Evolutionary conservation across 2,797 vertebrate species (phyloP), one percentile per base, ranked within the genome.

Genomic region (Pseudotriccus pelzelni): DNA sequence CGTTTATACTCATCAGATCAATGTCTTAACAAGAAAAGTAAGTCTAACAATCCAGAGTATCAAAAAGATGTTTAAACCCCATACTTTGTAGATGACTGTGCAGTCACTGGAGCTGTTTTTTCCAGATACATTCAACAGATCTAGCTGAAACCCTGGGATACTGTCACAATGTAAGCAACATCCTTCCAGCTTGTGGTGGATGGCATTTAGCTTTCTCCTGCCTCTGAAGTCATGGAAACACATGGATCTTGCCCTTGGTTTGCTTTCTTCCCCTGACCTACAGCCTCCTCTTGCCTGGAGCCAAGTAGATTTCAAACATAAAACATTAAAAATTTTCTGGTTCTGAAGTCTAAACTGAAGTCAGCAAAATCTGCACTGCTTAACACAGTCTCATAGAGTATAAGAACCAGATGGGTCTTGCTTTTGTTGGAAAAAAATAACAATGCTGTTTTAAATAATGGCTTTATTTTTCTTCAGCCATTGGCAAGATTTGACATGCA

Each of bases 371-470:
- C 49, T 72, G 41, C 32, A 20, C 16, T 83, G 14, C 27, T 89
- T 82, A 77, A 64, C 24, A 18, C 4, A 6, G 15, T 70, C 41
- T 86, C 37, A 66, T 74, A 56, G 21, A 58, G 27, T 50, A 0
- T 14, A 39, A 82, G 70, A 87, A 86, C 24, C 36, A 75, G 58
- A 93, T 50, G 58, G 25, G 8, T 70, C 68, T 85, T 80, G 73
- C 23, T 62, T 75, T 67, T 80, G 30, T 58, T 73, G 74, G 84
- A 82, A 85, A 94, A 94, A 96, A 94, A 69, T 14, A 69, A 47
- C 67, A 96, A 74, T 81, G 60, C 69, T 97, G 77, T 60, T 96
- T 96, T 94, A 67, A 93, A 97, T 91, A 97, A 96, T 84, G 86
- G 69, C 58, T 89, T 72, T 95, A 43, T 96, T 98, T 97, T 96